These are phyloP conservation scores for Bujurquina vittata DNA, from an alignment of 2,113 vertebrate genomes.

Conservation along the genomic window DNA sequence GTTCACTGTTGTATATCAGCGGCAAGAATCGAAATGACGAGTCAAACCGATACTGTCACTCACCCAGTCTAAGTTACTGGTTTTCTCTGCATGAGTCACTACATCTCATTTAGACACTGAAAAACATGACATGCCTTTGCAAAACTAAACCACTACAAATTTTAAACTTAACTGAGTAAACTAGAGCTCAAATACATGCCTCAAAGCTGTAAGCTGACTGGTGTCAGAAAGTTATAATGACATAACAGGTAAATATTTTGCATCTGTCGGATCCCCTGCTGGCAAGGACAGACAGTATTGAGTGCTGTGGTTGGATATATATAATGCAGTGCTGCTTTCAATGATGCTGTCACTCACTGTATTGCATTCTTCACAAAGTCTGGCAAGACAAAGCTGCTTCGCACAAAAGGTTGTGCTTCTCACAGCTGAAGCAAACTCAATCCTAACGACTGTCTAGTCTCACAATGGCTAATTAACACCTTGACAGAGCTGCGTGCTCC, in stretches of 20 bases:
- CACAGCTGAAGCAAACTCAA: conserved; percentile 38
- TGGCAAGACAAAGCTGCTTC: conserved; percentile 45
- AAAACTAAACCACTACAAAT: conserved; percentile 36
- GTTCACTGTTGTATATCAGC: conserved; percentile 47
- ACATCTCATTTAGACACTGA: conserved; percentile 65
- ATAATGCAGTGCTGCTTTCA: conserved; percentile 11
- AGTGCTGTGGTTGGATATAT: conserved; percentile 3
- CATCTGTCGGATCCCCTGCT: conserved; percentile 6
- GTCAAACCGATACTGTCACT: conserved; percentile 73
- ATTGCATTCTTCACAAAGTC: conserved; percentile 36
- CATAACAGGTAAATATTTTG: conserved; percentile 21
- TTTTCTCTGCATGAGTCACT: conserved; percentile 78
- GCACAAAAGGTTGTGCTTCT: conserved; percentile 46
- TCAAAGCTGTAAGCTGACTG: neutral
- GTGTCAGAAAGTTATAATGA: conserved; percentile 26
- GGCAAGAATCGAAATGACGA: conserved; percentile 33
- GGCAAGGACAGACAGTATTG: conserved; percentile 16
- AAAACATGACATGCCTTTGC: conserved; percentile 46
- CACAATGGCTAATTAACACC: conserved; percentile 71
- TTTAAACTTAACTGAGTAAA: neutral
- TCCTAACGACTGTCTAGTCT: conserved; percentile 51
- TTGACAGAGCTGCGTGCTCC: conserved; percentile 40
- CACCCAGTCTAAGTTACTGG: conserved; percentile 55
- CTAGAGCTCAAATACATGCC: neutral
- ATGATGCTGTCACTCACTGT: conserved; percentile 30